Percentiles rank a stretch among this genome's conserved stretches.
Evolutionary conservation across 2,888 invertebrate genomes (phyloP).

Genomic region (Drosophila incognita): DNA sequence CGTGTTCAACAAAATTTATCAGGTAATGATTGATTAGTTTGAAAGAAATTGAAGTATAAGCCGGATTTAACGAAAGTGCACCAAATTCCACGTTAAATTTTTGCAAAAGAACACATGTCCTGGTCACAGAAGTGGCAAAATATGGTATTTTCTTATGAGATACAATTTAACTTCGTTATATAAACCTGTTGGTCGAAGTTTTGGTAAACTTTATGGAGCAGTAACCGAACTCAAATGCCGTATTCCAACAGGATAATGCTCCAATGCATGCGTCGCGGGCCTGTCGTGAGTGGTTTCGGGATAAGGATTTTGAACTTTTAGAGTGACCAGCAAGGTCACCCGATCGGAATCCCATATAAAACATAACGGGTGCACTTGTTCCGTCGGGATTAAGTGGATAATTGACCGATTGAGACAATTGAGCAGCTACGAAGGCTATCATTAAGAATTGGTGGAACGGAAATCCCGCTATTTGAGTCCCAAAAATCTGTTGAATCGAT

Average conservation of each 20-base stretch:
- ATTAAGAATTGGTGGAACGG: not conserved
- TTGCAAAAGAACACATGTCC: too few species aligned
- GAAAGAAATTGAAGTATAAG: too few species aligned
- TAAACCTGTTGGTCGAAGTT: not conserved
- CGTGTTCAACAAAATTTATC: too few species aligned
- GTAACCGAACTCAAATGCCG: not conserved
- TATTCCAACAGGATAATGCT: not conserved
- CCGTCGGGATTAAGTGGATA: not conserved
- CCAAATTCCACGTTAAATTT: too few species aligned
- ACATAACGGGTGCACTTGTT: not conserved
- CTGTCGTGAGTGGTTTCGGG: too few species aligned
- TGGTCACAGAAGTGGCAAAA: too few species aligned
- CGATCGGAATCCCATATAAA: not conserved
- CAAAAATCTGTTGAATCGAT: too few species aligned
- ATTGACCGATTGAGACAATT: not conserved
- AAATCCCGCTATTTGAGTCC: not conserved
- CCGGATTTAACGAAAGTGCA: too few species aligned
- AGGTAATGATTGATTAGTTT: too few species aligned
- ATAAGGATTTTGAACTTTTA: not conserved
- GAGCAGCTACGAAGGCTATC: not conserved
- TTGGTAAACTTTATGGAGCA: not conserved
- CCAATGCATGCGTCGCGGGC: too few species aligned
- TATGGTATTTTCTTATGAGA: too few species aligned
- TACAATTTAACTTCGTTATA: not conserved
- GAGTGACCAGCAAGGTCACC: not conserved